phyloP scores from a whole-genome alignment of 2,888 invertebrate genomes.

The Sminthurides aquaticus region DNA sequence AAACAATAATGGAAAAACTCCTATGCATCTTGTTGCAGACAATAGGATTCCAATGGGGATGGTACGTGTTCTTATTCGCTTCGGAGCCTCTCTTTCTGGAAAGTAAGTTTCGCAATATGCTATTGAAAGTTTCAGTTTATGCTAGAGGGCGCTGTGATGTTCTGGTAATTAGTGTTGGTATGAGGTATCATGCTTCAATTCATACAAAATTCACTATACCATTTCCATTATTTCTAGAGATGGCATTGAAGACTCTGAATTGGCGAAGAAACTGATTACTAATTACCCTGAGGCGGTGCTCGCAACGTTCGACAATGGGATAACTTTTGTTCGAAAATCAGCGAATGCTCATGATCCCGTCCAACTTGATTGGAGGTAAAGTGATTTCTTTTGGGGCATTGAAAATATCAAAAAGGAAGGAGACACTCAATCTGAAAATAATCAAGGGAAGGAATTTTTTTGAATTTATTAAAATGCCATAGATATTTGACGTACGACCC shows the following conservation, averaged over 20 bases:
- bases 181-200: too few species aligned
- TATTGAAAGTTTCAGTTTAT: too few species aligned
- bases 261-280: neutral
- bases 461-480: constrained; percentile 2
- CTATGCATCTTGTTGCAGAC: neutral
- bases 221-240: constrained; percentile 6
- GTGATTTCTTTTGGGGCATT: neutral
- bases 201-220: too few species aligned
- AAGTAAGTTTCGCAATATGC: neutral
- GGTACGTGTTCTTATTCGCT: neutral
- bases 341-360: neutral
- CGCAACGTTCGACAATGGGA: constrained; percentile 2
- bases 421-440: too few species aligned
- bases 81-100: constrained; percentile 1
- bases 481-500: too few species aligned
- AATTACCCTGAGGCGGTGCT: constrained; percentile 3
- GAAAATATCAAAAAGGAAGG: neutral
- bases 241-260: neutral
- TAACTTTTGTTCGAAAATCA: neutral
- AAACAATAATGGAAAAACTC: neutral
- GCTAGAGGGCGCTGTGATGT: too few species aligned
- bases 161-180: too few species aligned
- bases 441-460: too few species aligned
- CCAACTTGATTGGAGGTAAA: constrained; percentile 10
- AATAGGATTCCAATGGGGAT: neutral